Evolutionary conservation across 2,113 vertebrate genomes (phyloP), one percentile per base, ranked within the genome.

Genomic region (Candoia aspera): DNA sequence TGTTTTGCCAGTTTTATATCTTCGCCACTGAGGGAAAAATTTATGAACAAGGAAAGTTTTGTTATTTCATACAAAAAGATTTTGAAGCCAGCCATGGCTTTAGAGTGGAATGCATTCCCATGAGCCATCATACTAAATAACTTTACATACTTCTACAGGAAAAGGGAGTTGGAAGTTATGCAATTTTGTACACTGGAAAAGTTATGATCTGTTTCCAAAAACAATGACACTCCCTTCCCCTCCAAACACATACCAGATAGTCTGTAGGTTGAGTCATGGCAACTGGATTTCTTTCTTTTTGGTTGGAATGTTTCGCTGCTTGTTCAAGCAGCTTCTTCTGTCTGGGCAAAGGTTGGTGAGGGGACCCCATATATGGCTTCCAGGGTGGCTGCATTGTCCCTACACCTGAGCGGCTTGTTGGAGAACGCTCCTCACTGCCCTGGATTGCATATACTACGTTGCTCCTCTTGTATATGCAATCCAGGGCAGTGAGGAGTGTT

Each of bases 1-100:
- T 24, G n/a, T 6, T 93, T 93, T 29, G 0, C 91, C n/a, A 55
- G 86, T 93, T 90, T 88, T 93, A 94, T 95, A 17, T 90, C 6
- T 5, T 3, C 29, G 49, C 46, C 88, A 10, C 15, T 64, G 19
- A 58, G 29, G 13, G 0, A 0, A 0, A 91, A 1, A 33, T 49
- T 0, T 84, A 91, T 53, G 92, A 12, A 92, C 90, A 91, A 84
- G 92, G 83, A 0, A 0, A 24, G 3, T 4, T 42, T 9, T 0
- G 8, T 0, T 6, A 21, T 86, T 59, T 42, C 26, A 11, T 0
- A 84, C 46, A 0, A n/a, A 0, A 0, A 68, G 89, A 79, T 87
- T 4, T 24, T 42, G 57, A 90, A 95, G 90, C 0, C 2, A 11
- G 24, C 8, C 21, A 62, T 87, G 84, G 37, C 42, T 29, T 46